Percentiles rank a stretch among this genome's conserved stretches.
Conservation (phyloP, 1,140 invertebrate species). For the Zaprionus gabonicus region DNA sequence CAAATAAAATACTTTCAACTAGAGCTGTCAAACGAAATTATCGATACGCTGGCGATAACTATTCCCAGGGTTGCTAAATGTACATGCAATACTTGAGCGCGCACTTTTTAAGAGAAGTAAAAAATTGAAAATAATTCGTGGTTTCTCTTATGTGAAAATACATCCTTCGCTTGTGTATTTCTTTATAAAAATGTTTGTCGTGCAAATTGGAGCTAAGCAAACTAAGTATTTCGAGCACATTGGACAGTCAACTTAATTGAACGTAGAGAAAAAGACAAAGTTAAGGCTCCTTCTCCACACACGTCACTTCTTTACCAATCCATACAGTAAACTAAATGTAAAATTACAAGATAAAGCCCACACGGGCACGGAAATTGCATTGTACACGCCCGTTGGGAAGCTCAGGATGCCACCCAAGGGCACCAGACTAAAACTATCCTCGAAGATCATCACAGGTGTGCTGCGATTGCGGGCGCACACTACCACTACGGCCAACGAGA, state of each 20-base stretch:
- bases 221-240: conserved; percentile 49
- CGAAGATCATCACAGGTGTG: conserved; percentile 66
- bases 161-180: conserved; percentile 31
- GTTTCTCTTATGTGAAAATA: conserved; percentile 44
- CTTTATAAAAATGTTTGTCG: conserved; percentile 20
- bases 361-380: conserved; percentile 73
- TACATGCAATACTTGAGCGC: conserved; percentile 7
- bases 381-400: conserved; percentile 74
- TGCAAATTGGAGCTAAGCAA: conserved; percentile 44
- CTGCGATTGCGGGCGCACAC: conserved; percentile 67
- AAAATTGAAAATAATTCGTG: background rate
- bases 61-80: background rate
- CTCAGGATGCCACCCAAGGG: conserved; percentile 69
- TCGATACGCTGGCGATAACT: conserved; percentile 3
- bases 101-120: background rate
- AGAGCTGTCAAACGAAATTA: background rate
- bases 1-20: conserved; percentile 27
- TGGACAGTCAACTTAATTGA: conserved; percentile 32
- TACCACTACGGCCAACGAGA: conserved; percentile 57
- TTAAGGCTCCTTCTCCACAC: conserved; percentile 20
- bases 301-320: conserved; percentile 53
- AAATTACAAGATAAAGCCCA: conserved; percentile 80
- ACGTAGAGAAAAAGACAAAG: conserved; percentile 24
- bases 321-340: conserved; percentile 63
- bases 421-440: conserved; percentile 62